These are phyloP conservation scores for Falco columbarius DNA, from an alignment of 2,797 vertebrate genomes.

Conservation along the genomic window DNA sequence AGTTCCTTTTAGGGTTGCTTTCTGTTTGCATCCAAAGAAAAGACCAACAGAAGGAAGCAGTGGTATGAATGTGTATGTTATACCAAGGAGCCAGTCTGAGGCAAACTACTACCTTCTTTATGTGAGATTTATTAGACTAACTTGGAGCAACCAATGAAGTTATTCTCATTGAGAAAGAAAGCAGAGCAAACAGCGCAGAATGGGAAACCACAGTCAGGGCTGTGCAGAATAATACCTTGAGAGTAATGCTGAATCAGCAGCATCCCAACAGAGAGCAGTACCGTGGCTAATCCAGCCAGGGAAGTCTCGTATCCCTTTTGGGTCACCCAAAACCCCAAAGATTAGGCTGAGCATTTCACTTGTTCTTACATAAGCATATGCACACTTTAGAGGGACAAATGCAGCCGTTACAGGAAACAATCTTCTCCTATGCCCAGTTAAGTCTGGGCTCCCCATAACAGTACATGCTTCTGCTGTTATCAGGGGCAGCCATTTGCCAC, in stretches of 20 bases:
- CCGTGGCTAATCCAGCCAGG: neutral
- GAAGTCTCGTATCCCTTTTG: neutral
- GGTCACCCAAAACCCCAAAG: neutral
- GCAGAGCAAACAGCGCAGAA: neutral
- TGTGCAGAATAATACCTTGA: neutral
- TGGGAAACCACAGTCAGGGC: neutral
- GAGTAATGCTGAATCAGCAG: neutral
- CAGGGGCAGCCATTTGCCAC: neutral
- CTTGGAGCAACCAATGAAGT: neutral
- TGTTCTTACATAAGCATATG: neutral
- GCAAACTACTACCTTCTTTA: neutral
- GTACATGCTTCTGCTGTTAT: neutral
- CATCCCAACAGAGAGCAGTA: neutral
- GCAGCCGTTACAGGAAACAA: neutral
- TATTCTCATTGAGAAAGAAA: neutral
- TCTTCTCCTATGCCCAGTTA: neutral
- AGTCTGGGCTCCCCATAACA: neutral
- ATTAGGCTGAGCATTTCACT: neutral
- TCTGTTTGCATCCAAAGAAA: neutral
- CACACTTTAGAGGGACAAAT: neutral
- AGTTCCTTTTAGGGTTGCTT: conserved; percentile 18
- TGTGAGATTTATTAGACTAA: neutral
- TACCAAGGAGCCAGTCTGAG: neutral
- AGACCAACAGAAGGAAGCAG: neutral
- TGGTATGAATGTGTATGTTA: neutral